Evolutionary conservation across 2,888 invertebrate species (phyloP), one percentile per base, ranked within the genome.

Genomic region (Neoscelio sp.): DNA sequence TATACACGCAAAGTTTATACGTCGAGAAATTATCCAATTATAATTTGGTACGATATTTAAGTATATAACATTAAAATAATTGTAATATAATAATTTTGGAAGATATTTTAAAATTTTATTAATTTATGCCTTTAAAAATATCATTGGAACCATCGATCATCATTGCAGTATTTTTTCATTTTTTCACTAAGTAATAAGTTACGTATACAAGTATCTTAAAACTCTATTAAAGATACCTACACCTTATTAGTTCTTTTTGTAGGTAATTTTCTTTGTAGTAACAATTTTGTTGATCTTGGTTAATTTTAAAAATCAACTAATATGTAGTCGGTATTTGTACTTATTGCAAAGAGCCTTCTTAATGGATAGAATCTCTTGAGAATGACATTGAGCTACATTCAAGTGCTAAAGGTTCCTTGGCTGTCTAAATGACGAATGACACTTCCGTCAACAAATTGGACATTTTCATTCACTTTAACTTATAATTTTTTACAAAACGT

Each of bases 351-450:
- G 46, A 58, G 48, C 48, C 35, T 48, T 44, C 56, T 58, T 68
- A 58, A 58, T 58, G 68, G 68, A 48, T 68, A 48, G 58, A 68
- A 58, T 58, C 68, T 68, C 68, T 68, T 48, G 56, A 68, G 68
- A 48, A 68, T 68, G 68, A 68, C 68, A 58, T 50, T 58, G 58
- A 68, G 46, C 48, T 48, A 48, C 48, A 68, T 58, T 68, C 48
- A 48, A 56, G 35, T 23, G 68, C 38, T 56, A 56, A 28, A 68
- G 48, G 46, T 56, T 48, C 48, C 48, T 67, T 26, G 10, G 17
- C 44, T 48, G 56, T 35, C 52, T 56, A 38, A 68, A 68, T 56
- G 68, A 68, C 68, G 56, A 68, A 68, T 68, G 46, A 46, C 48
- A 46, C 46, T 56, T 68, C 38, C 33, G 54, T 54, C 54, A 42